Conservation (phyloP, 2,113 vertebrate genomes). For the Entosphenus tridentatus region DNA sequence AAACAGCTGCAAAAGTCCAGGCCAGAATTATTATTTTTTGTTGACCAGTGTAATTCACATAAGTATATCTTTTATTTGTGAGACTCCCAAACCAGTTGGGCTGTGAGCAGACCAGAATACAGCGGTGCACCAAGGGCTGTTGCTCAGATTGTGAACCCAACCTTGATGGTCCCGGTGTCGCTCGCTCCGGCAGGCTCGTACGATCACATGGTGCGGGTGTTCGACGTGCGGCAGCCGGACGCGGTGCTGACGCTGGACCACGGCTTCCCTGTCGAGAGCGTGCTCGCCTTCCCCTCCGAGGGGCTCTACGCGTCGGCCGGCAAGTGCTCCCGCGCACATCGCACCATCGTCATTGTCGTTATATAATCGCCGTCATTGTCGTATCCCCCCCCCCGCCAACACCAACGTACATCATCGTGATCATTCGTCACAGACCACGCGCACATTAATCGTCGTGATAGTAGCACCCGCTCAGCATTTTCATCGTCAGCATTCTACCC, state of each 20-base stretch:
- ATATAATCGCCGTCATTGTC: too few species aligned
- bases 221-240: slow-evolving; percentile 46
- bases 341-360: too few species aligned
- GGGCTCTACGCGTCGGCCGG: slow-evolving; percentile 83
- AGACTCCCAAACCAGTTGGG: neutral
- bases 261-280: slow-evolving; percentile 71
- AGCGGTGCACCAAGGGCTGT: neutral
- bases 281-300: slow-evolving; percentile 78
- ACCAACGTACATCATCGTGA: too few species aligned
- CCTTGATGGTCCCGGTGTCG: neutral
- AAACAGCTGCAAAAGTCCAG: too few species aligned
- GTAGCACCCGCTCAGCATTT: too few species aligned
- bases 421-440: too few species aligned
- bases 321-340: slow-evolving; percentile 14
- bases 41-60: too few species aligned
- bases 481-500: too few species aligned
- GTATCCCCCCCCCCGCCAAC: too few species aligned
- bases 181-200: slow-evolving; percentile 45
- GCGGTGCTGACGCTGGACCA: slow-evolving; percentile 69
- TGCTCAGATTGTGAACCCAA: neutral
- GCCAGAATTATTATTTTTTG: too few species aligned
- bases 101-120: neutral
- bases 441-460: too few species aligned
- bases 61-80: neutral
- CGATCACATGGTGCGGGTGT: slow-evolving; percentile 73